phyloP scores from a whole-genome alignment of 30 jellyfish, hydroid and myxozoan species.

The Cassiopea xamachana region DNA sequence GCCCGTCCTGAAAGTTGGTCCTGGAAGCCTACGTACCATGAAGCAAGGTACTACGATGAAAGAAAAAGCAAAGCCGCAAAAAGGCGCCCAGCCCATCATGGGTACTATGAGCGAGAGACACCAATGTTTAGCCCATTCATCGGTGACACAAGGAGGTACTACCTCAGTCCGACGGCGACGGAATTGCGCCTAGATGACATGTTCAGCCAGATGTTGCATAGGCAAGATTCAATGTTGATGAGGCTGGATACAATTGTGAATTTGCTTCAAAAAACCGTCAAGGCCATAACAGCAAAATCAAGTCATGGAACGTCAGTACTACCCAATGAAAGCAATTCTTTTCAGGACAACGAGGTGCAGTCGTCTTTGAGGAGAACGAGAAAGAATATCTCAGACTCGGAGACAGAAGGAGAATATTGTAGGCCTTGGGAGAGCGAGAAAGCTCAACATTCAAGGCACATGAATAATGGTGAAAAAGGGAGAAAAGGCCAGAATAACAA shows the following conservation, averaged over 20 bases:
- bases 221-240: constrained; percentile 20
- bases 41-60: not conserved
- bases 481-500: not conserved
- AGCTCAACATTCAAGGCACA: not conserved
- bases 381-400: constrained; percentile 8
- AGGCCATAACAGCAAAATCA: not conserved
- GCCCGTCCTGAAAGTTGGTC: not conserved
- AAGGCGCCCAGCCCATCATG: not conserved
- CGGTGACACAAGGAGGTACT: not conserved
- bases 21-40: not conserved
- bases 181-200: not conserved
- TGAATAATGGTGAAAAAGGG: not conserved
- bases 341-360: not conserved
- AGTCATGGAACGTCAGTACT: not conserved
- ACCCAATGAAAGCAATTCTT: not conserved
- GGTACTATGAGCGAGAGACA: not conserved
- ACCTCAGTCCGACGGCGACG: not conserved
- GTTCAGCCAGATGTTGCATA: constrained; percentile 37
- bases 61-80: not conserved
- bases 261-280: constrained; percentile 13
- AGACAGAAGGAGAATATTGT: not conserved
- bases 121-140: not conserved
- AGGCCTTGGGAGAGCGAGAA: not conserved
- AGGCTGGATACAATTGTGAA: constrained; percentile 25
- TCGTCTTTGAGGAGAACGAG: not conserved